These are phyloP conservation scores for Dinoponera quadriceps DNA, from an alignment of 1,140 invertebrate genomes.

Conservation along the genomic window DNA sequence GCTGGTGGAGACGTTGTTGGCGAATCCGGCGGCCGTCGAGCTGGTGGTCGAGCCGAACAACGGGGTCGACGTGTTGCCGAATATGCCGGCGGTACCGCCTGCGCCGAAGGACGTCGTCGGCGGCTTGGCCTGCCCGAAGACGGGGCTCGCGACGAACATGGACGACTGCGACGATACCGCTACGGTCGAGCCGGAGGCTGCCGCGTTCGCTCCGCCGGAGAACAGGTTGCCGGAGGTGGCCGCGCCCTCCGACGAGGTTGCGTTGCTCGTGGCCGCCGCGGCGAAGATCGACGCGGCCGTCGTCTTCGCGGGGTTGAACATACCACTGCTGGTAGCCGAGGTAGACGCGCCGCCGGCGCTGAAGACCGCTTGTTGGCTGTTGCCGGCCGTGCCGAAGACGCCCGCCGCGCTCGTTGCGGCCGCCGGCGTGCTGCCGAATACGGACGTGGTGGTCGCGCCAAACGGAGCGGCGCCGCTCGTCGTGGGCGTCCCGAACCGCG, in stretches of 20 bases:
- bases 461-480: slow-evolving; percentile 25
- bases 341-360: not conserved
- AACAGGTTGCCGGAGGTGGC: slow-evolving; percentile 43
- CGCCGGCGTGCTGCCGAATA: slow-evolving; percentile 51
- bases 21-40: slow-evolving; percentile 39
- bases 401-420: not conserved
- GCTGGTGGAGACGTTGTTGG: slow-evolving; percentile 24
- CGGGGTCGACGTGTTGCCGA: slow-evolving; percentile 4
- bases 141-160: not conserved
- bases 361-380: slow-evolving; percentile 43
- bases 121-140: slow-evolving; percentile 24
- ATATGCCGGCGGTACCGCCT: not conserved
- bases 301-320: slow-evolving; percentile 38
- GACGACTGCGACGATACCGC: no score
- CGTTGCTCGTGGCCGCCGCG: not conserved
- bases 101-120: slow-evolving; percentile 28
- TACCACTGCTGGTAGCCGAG: not conserved
- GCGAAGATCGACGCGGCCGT: slow-evolving; percentile 43
- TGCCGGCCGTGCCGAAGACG: slow-evolving; percentile 61
- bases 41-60: slow-evolving; percentile 52
- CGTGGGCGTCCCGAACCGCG: no score
- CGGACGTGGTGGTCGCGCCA: slow-evolving; percentile 23
- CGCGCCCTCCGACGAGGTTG: not conserved
- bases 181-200: not conserved
- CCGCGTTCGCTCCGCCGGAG: slow-evolving; percentile 2